These are phyloP conservation scores for Piscicola geometra DNA, from an alignment of 2,888 invertebrate species.

Conservation along the genomic window DNA sequence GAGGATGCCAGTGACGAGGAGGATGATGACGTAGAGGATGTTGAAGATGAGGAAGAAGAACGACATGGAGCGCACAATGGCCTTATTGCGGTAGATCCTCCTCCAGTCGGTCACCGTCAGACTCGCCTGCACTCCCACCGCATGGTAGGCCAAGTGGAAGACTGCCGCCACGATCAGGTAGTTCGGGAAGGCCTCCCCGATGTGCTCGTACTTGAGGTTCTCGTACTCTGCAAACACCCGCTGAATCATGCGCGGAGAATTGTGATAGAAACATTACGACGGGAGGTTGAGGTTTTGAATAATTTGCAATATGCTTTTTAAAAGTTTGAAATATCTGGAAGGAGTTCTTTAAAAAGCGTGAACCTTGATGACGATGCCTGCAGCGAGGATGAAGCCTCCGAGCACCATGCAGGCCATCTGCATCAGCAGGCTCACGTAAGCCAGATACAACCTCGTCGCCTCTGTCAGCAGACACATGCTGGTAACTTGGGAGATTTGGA, in stretches of 20 bases:
- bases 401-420: constrained; percentile 22
- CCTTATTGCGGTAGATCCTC: not conserved
- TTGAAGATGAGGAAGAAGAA: constrained; percentile 10
- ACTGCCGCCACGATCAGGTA: constrained; percentile 6
- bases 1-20: constrained; percentile 14
- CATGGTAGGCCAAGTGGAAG: constrained; percentile 5
- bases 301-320: not conserved
- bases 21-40: constrained; percentile 12
- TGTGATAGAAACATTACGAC: too few relatives aligned
- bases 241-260: not conserved
- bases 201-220: constrained; percentile 4
- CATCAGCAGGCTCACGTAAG: constrained; percentile 15
- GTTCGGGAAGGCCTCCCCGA: constrained; percentile 24
- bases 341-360: too few relatives aligned
- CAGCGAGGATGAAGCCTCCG: constrained; percentile 7
- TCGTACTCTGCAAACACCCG: not conserved
- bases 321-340: not conserved
- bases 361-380: constrained; percentile 14
- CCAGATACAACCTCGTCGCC: not conserved
- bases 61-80: constrained; percentile 1
- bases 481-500: too few relatives aligned
- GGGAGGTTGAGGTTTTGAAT: not conserved
- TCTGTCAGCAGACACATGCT: constrained; percentile 17
- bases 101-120: constrained; percentile 27
- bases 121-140: constrained; percentile 12